Conservation (phyloP, 2,113 vertebrate species). For the Laticauda colubrina region DNA sequence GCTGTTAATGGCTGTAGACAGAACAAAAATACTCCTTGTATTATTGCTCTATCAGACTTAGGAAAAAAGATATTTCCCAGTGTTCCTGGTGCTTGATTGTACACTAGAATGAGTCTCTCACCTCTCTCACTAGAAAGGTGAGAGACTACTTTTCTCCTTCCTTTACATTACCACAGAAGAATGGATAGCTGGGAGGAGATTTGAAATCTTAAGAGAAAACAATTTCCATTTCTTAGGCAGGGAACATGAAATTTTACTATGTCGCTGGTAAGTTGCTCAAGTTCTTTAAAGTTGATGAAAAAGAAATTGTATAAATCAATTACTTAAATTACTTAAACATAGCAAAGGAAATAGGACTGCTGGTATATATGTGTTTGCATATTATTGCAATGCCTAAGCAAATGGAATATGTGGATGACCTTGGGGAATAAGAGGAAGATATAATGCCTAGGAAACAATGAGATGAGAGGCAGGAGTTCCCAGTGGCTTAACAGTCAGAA, state of each 20-base stretch:
- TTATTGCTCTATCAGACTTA: neutral
- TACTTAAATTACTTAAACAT: neutral
- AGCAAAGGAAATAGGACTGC: neutral
- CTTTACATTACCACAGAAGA: neutral
- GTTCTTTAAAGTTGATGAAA: neutral
- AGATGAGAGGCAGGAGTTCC: neutral
- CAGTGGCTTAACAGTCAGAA: neutral
- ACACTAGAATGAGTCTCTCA: neutral
- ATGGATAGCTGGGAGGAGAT: neutral
- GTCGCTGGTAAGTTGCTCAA: neutral
- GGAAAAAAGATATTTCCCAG: neutral
- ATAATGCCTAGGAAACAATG: neutral
- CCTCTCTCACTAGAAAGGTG: neutral
- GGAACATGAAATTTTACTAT: neutral
- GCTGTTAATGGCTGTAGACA: neutral
- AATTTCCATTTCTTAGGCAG: neutral
- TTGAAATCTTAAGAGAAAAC: neutral
- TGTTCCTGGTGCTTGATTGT: neutral
- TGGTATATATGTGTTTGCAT: neutral
- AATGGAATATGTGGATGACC: neutral
- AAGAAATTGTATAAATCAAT: neutral
- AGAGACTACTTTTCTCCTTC: neutral
- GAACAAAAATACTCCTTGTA: neutral
- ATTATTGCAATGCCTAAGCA: neutral
- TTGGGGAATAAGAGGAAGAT: neutral